Base-by-base conservation (phyloP, 2,113 vertebrate genomes). In the Nansenia antarctica region DNA sequence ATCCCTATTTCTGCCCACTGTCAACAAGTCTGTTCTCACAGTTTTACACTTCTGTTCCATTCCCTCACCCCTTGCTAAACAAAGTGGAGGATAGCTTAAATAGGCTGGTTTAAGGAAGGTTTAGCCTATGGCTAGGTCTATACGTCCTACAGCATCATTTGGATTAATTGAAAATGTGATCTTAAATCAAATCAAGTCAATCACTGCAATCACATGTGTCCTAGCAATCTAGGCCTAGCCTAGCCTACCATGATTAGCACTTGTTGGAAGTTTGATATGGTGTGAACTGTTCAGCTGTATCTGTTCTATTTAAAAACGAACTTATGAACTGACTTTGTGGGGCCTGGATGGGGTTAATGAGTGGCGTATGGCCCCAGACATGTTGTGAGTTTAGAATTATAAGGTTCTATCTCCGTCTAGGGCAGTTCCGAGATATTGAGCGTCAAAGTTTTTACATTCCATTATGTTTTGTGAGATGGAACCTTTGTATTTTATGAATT, bases 321-420 rank as follows among this genome's bases (percentile, higher is more conserved):
- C 39, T 42, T 18, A 42, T 15, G 60, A 45, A 62, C 26, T 22
- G 11, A 42, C 35, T 42, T 62, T 62, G 60, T 62, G 32, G 31
- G 39, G 22, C 35, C 8, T 34, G 18, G 32, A 39, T 27, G 60
- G 35, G 35, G n/a, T 42, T 62, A 62, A 62, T 45, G 35, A 62
- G 35, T 39, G n/a, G 20, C 60, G 24, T 62, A 45, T 62, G 60
- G 20, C 22, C 35, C 35, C 30, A 24, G n/a, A 49, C 45, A 49
- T 26, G 58, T 12, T n/a, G n/a, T n/a, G n/a, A n/a, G n/a, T n/a
- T n/a, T n/a, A n/a, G n/a, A n/a, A n/a, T n/a, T n/a, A n/a, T n/a
- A n/a, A n/a, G n/a, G n/a, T n/a, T n/a, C n/a, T n/a, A n/a, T n/a
- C n/a, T n/a, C n/a, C n/a, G n/a, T n/a, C n/a, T n/a, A n/a, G n/a